These are phyloP conservation scores for Anolis apletophallus DNA, from an alignment of 2,797 vertebrate genomes.

Conservation along the genomic window DNA sequence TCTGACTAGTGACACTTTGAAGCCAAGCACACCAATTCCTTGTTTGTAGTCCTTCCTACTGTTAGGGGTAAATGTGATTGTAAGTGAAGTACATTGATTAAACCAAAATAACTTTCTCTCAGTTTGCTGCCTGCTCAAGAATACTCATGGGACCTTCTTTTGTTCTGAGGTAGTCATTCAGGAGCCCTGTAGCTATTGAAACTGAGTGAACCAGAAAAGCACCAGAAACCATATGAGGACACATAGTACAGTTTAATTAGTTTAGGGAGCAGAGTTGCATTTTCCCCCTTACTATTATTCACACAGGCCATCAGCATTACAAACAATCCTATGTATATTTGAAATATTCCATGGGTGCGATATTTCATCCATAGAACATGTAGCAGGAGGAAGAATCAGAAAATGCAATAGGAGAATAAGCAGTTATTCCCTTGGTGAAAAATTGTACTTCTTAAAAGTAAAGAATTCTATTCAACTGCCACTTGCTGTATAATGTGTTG, in stretches of 20 bases:
- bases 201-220: constrained; percentile 80
- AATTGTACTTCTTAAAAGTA: constrained; percentile 11
- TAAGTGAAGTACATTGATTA: constrained; percentile 75
- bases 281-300: constrained; percentile 71
- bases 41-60: constrained; percentile 70
- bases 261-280: constrained; percentile 69
- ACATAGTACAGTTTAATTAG: constrained; percentile 79
- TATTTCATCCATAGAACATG: constrained; percentile 73
- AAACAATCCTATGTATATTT: constrained; percentile 10
- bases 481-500: constrained; percentile 71
- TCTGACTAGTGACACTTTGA: constrained; percentile 68
- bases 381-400: constrained; percentile 53
- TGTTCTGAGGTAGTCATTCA: constrained; percentile 78
- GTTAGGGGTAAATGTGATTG: constrained; percentile 73
- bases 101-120: constrained; percentile 76
- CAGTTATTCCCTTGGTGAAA: constrained; percentile 37
- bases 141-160: constrained; percentile 76
- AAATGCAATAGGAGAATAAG: constrained; percentile 56
- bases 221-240: constrained; percentile 76
- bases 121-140: constrained; percentile 74
- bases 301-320: constrained; percentile 65
- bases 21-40: constrained; percentile 69
- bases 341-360: constrained; percentile 77
- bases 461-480: constrained; percentile 62
- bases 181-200: constrained; percentile 77